Base-by-base conservation (phyloP, 2,797 vertebrate species). In the Argentina silus region DNA sequence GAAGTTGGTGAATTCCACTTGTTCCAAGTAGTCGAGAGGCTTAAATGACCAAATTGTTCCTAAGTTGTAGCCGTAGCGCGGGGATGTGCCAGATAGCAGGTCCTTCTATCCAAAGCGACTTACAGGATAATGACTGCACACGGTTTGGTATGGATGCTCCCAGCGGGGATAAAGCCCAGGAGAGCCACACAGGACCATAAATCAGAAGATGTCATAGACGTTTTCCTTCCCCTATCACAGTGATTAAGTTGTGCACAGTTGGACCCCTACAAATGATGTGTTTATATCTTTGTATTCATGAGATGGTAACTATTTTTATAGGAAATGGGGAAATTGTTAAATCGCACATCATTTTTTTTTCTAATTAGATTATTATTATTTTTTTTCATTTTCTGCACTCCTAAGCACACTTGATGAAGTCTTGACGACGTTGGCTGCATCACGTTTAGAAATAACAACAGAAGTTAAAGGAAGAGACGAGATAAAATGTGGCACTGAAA, bases 281-380 rank as follows among this genome's bases (percentile, higher is more conserved):
- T 86, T 81, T 84, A 84, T 86, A 87, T 72, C 86, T 68, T 44
- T 82, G 80, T 81, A 84, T 90, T 87, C 81, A 83, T 67, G 76
- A 88, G 76, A 86, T 82, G 74, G 78, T 79, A 77, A 82, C 78
- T 90, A 85, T 90, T 89, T 90, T 91, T 89, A 68, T 87, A 86
- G 48, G 69, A 44, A 45, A 23, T 23, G 69, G 53, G 75, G 83
- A 82, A 83, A 78, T 69, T 12, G 56, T 81, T 77, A 21, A 61
- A 78, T 86, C 90, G 83, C 89, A 90, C 85, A 88, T 76, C 50
- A 56, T 61, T 84, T 87, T 89, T 85, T 36, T 81, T 85, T 79
- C 14, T 75, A 48, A 45, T 78, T 67, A 72, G 63, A 72, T 19
- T 74, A 36, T 36, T 36, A 36, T 36, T 36, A 36, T 36, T 36